Conservation (phyloP, 1,140 invertebrate genomes). For the Hyles euphorbiae region DNA sequence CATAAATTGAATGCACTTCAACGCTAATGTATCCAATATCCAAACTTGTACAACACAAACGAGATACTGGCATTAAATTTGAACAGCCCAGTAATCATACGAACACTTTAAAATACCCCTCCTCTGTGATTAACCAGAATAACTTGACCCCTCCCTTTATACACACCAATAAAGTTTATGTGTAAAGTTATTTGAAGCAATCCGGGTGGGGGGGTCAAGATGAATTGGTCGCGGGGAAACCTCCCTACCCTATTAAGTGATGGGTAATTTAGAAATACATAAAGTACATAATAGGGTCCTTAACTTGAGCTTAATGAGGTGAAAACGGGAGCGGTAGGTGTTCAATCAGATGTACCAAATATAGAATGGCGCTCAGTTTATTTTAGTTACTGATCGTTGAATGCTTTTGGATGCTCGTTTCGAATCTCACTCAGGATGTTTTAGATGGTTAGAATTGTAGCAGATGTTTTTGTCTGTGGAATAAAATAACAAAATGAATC, state of each 20-base stretch:
- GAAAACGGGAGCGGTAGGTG: conserved; percentile 46
- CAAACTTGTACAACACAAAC: conserved; percentile 32
- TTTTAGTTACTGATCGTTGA: conserved; percentile 1
- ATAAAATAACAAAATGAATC: too few relatives aligned
- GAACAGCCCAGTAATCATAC: conserved; percentile 64
- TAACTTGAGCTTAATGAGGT: conserved; percentile 66
- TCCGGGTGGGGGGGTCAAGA: conserved; percentile 26
- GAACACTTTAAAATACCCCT: conserved; percentile 62
- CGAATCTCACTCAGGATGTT: too few relatives aligned
- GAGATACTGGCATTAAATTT: conserved; percentile 59
- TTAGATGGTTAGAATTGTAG: too few relatives aligned
- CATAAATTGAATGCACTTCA: conserved; percentile 1
- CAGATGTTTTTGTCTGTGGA: too few relatives aligned
- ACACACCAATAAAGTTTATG: too few relatives aligned
- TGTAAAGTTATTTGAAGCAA: too few relatives aligned
- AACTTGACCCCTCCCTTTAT: conserved; percentile 26
- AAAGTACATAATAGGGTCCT: conserved; percentile 73
- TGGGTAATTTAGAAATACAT: conserved; percentile 65
- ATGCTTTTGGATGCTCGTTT: too few relatives aligned
- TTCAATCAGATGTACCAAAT: conserved; percentile 26
- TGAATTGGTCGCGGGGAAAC: conserved; percentile 39
- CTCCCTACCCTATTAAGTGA: conserved; percentile 55
- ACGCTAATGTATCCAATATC: conserved; percentile 21
- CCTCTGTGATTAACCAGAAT: conserved; percentile 37
- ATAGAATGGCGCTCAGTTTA: conserved; percentile 12